Base-by-base conservation (phyloP, 2,888 invertebrate genomes). In the Dasysyrphus albostriatus region DNA sequence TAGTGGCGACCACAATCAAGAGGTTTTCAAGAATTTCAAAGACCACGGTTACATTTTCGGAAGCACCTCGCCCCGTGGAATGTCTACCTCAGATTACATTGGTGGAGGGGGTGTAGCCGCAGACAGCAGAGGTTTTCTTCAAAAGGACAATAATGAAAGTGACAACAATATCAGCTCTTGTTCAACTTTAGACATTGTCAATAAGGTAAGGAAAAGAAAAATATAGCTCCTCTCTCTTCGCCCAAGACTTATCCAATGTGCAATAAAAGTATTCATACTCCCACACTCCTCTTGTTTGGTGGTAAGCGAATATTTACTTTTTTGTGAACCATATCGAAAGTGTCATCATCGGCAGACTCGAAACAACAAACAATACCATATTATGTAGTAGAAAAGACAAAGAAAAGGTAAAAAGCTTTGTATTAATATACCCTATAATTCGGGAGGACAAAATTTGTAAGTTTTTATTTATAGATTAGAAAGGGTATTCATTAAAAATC, bases 81-180 rank as follows among this genome's bases (percentile, higher is more conserved):
- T 80, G 83, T 83, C 83, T 14, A 80, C 79, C 1, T 88, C 83
- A 2, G 88, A 88, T 32, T 88, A 88, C 9, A 51, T 80, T 16
- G 73, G 75, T 5, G 76, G 75, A 2, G 42, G 72, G 24, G 70
- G 49, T n/a, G 37, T 49, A 3, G 51, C 10, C 1, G 54, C 51
- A 34, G 88, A 88, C 44, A 69, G 67, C 29, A 83, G 56, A 61
- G 73, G 83, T 10, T 83, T 54, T 58, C 90, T 90, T 0, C 91
- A 91, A 73, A 91, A 91, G 19, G 92, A 92, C 72, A 92, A 90
- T 37, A 92, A 91, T 5, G 92, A 92, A 74, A 92, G 92, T 77
- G 92, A 92, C 88, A 92, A 92, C 88, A 92, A 92, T 83, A 92
- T 92, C 37, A 92, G 92, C 89, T 92, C 92, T 83, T 92, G 92